Percentiles rank a stretch among this genome's conserved stretches.
Conservation (phyloP, 2,888 invertebrate species). For the Epinotia bilunana region DNA sequence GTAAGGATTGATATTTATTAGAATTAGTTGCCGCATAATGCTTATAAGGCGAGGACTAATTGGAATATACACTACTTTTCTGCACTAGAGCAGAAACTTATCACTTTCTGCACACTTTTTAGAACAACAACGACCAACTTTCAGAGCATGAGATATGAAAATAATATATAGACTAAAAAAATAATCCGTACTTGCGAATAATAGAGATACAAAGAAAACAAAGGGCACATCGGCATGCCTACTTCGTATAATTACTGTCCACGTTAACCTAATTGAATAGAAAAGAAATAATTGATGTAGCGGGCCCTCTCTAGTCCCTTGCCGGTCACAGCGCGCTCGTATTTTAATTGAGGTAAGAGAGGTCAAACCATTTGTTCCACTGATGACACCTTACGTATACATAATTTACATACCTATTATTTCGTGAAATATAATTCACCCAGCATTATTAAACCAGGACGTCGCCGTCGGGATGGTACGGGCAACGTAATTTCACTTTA, state of each 20-base stretch:
- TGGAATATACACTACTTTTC: too few species aligned
- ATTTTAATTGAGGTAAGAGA: constrained; percentile 31
- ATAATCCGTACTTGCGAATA: constrained; percentile 7
- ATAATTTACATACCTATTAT: constrained; percentile 34
- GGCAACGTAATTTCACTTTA: constrained; percentile 16
- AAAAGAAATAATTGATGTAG: constrained; percentile 34
- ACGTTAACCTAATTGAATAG: constrained; percentile 24
- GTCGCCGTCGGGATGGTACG: background rate
- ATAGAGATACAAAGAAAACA: constrained; percentile 22
- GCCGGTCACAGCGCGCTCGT: constrained; percentile 23
- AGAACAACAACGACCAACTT: too few species aligned
- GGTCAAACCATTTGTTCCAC: constrained; percentile 32
- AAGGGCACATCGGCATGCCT: constrained; percentile 19
- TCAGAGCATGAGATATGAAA: too few species aligned
- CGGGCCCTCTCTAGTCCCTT: constrained; percentile 8
- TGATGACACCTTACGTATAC: constrained; percentile 33
- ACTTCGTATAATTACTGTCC: constrained; percentile 23
- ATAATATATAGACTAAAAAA: too few species aligned
- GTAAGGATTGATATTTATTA: too few species aligned
- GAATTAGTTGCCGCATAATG: too few species aligned
- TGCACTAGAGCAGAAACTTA: too few species aligned
- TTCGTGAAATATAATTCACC: constrained; percentile 27
- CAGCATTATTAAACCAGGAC: constrained; percentile 25
- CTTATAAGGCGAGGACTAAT: too few species aligned
- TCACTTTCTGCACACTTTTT: too few species aligned